These are phyloP conservation scores for Pelobates cultripes DNA, from an alignment of 2,797 vertebrate genomes.

Conservation along the genomic window DNA sequence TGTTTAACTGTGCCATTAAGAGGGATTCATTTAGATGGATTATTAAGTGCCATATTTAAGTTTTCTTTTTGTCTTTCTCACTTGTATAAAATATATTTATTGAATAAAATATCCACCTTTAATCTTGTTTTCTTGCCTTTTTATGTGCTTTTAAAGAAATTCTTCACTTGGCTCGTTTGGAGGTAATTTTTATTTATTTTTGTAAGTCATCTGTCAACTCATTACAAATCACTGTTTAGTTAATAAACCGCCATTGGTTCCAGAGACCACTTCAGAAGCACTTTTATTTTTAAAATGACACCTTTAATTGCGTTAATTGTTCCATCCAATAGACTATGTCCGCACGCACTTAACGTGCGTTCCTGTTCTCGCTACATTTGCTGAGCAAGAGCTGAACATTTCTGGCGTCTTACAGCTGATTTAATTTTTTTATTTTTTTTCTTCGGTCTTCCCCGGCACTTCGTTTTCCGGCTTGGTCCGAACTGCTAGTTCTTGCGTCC, in stretches of 20 bases:
- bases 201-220: too few species aligned
- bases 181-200: too few species aligned
- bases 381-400: neutral
- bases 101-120: too few species aligned
- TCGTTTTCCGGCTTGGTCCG: slow-evolving; percentile 15
- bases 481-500: slow-evolving; percentile 44
- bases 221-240: too few species aligned
- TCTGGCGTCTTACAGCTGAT: slow-evolving; percentile 14
- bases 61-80: too few species aligned
- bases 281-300: neutral
- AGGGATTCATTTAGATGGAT: too few species aligned
- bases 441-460: neutral
- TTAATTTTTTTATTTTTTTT: neutral
- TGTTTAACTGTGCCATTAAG: too few species aligned
- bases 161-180: too few species aligned
- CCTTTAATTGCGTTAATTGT: neutral
- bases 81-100: too few species aligned
- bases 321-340: neutral
- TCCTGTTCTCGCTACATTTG: neutral
- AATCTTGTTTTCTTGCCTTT: too few species aligned
- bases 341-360: neutral
- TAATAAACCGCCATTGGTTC: neutral
- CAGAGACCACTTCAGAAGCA: neutral
- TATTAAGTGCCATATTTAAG: too few species aligned
- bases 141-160: too few species aligned